Evolutionary conservation across 2,113 vertebrate species (phyloP), one percentile per base, ranked within the genome.

Genomic region (Equus quagga): DNA sequence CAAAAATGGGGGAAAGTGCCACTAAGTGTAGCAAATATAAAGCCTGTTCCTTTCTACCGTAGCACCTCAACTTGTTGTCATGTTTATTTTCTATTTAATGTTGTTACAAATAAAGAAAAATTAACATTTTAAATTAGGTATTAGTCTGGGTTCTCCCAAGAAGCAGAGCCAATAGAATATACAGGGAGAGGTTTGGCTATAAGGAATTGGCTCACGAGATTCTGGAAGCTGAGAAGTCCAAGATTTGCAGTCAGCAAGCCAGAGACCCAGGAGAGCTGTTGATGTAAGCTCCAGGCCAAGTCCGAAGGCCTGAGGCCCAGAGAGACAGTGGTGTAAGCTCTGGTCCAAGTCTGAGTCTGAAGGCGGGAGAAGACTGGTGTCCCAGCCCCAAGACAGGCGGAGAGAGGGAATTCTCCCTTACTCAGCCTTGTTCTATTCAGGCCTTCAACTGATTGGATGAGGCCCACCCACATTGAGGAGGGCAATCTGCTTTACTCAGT

Each of bases 51-150:
- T 90, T 36, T 31, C 44, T 89, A 12, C 24, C 19, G 18, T 7
- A 51, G 44, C 2, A 36, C 23, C 76, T 70, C 76, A 36, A 7
- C 33, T 62, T 58, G 23, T 13, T 26, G 0, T 7, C 2, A 2
- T 31, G 28, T 51, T 82, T 56, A 31, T 54, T 60, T 93, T 65
- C 83, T 67, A 54, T 13, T 73, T 67, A 82, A 92, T 21, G 54
- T 81, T 76, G 60, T 54, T 58, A 33, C 58, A 84, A 41, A n/a
- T 17, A 90, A 93, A 67, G 54, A 44, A 73, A 82, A 82, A 31
- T 28, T 73, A 67, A 65, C 24, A 1, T 36, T 49, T 93, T 41
- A 24, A 49, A 91, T 64, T 23, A 8, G 31, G 44, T 44, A 6
- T 83, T 62, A 9, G 49, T n/a, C 70, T 28, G 15, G 26, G 79